Base-by-base conservation (phyloP, 2,113 vertebrate species). In the Eptesicus fuscus region DNA sequence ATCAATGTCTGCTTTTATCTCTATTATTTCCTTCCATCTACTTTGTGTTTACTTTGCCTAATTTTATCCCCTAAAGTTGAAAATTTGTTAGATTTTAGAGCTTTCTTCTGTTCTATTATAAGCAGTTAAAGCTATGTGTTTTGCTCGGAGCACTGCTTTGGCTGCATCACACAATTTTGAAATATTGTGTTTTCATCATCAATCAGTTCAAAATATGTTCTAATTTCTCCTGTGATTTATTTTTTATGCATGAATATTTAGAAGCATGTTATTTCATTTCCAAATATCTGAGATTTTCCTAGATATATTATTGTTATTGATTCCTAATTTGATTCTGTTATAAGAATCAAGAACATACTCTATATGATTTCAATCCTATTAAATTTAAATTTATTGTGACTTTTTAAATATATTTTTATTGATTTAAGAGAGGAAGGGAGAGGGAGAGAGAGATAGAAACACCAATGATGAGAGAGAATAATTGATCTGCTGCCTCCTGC, bases 261-360 rank as follows among this genome's bases (percentile, higher is more conserved):
- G 18, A 90, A 79, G 28, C 51, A 73, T 40, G 23, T 59, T 79
- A 83, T 53, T 91, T 90, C 82, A 76, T 89, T 94, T 89, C 79
- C 22, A 90, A 83, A 82, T 44, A 80, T 18, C 67, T 65, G 5
- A 70, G 51, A 47, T 53, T 94, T 90, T 73, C 17, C 35, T 82
- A 69, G 9, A 85, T n/a, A 35, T 86, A 42, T 35, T 93, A 69
- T 16, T 51, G 0, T 42, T 74, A 78, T 17, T 59, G 28, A 78
- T 70, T 94, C 9, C 17, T 77, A 79, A 85, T 74, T 80, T 85
- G 40, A 84, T 67, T 32, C 17, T 69, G 47, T 32, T 70, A 3
- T 32, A 30, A 51, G 59, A n/a, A 83, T 78, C n/a, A 96, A 89
- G 32, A 92, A 82, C 32, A 49, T 79, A 83, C 18, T 56, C n/a